phyloP scores from a whole-genome alignment of 1,140 invertebrate species.

The Linepithema humile region DNA sequence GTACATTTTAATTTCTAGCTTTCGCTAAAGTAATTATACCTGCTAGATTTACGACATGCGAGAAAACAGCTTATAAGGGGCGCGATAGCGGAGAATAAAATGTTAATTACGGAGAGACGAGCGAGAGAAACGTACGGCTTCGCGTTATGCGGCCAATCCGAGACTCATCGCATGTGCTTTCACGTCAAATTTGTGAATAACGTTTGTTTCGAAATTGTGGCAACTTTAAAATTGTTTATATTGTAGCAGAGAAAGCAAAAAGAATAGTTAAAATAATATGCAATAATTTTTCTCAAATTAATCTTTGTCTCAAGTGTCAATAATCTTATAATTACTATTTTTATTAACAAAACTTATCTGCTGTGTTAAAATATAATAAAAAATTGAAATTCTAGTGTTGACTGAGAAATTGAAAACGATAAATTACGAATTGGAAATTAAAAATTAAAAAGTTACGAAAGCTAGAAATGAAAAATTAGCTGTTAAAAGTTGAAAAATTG shows the following conservation, averaged over 20 bases:
- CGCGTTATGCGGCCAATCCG: background rate
- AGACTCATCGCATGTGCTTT: background rate
- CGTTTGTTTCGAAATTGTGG: background rate
- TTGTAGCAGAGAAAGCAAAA: background rate
- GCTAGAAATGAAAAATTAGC: too few relatives aligned
- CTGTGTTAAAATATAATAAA: too few relatives aligned
- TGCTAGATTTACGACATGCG: background rate
- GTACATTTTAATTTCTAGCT: slow-evolving; percentile 10
- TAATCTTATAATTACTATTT: background rate
- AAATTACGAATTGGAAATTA: too few relatives aligned
- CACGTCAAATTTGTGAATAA: background rate
- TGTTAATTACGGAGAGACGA: background rate
- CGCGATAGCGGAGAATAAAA: background rate
- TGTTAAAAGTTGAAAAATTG: too few relatives aligned
- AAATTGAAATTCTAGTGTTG: too few relatives aligned
- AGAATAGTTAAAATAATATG: background rate
- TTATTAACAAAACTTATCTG: too few relatives aligned
- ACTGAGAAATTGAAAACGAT: too few relatives aligned
- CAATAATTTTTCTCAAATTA: background rate
- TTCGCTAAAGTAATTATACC: slow-evolving; percentile 31
- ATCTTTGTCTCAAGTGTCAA: background rate
- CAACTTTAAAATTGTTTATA: background rate
- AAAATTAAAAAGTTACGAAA: too few relatives aligned
- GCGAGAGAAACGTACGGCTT: background rate
- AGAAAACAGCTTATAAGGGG: background rate